Percentiles rank a stretch among this genome's conserved stretches.
Evolutionary conservation across 2,888 invertebrate species (phyloP).

Genomic region (Terebella lapidaria): DNA sequence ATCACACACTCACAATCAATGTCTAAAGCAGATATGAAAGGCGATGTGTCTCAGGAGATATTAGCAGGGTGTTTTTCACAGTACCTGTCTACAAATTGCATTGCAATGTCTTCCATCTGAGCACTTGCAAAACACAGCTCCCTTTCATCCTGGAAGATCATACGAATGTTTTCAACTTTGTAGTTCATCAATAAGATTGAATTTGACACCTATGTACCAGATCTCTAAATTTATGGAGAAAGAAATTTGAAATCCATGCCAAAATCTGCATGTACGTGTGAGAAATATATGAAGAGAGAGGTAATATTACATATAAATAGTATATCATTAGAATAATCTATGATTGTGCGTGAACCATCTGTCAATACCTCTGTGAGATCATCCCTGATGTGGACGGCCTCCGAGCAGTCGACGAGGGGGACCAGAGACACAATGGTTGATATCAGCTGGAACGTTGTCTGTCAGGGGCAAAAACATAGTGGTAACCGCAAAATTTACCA

Average conservation of each 20-base stretch:
- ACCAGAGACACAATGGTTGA: conserved; percentile 64
- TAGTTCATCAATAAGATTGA: too few relatives aligned
- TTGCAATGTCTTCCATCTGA: conserved; percentile 81
- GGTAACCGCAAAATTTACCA: too few relatives aligned
- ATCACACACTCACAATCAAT: neutral
- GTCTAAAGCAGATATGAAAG: neutral
- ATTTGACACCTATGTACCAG: too few relatives aligned
- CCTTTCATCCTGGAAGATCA: conserved; percentile 62
- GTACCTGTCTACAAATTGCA: conserved; percentile 76
- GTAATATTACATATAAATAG: too few relatives aligned
- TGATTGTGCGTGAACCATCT: too few relatives aligned
- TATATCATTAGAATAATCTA: too few relatives aligned
- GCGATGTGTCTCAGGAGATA: neutral
- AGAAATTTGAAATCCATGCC: too few relatives aligned
- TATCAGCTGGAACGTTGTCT: conserved; percentile 72
- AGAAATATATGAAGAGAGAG: too few relatives aligned
- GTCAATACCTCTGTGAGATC: conserved; percentile 70
- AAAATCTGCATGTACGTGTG: too few relatives aligned
- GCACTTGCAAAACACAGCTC: conserved; percentile 74
- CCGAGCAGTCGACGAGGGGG: conserved; percentile 79
- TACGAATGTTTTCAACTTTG: too few relatives aligned
- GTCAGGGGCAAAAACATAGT: neutral
- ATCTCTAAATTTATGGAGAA: too few relatives aligned
- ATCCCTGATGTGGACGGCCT: conserved; percentile 64
- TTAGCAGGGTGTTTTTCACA: neutral